Evolutionary conservation across 1,140 invertebrate genomes (phyloP).

Genomic region (Pseudachorutes palmiensis): DNA sequence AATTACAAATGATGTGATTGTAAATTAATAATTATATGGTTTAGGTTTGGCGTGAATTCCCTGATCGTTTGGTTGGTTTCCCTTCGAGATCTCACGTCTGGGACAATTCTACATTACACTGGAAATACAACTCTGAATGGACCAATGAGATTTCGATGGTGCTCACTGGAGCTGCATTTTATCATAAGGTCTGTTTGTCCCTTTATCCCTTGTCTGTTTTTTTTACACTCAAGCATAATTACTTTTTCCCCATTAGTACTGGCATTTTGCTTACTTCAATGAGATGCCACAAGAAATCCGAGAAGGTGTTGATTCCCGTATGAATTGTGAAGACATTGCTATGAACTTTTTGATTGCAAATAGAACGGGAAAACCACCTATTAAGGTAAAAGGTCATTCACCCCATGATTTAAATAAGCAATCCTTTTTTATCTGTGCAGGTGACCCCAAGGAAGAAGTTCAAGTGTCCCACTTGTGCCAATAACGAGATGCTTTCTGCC

Average conservation of each 20-base stretch:
- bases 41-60: slow-evolving; percentile 87
- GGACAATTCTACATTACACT: slow-evolving; percentile 71
- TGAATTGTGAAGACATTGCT: slow-evolving; percentile 92
- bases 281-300: slow-evolving; percentile 69
- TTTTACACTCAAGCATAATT: background rate
- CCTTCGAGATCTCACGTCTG: slow-evolving; percentile 81
- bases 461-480: slow-evolving; percentile 89
- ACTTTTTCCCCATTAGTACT: slow-evolving; percentile 50
- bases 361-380: slow-evolving; percentile 82
- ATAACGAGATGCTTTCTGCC: slow-evolving; percentile 87
- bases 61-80: slow-evolving; percentile 83
- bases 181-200: slow-evolving; percentile 61
- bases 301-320: slow-evolving; percentile 77
- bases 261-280: slow-evolving; percentile 81
- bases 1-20: no score
- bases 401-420: no score
- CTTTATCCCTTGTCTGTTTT: background rate
- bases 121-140: slow-evolving; percentile 92
- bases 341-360: slow-evolving; percentile 91
- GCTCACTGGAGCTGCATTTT: slow-evolving; percentile 83
- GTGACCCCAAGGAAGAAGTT: slow-evolving; percentile 97
- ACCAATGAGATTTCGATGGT: slow-evolving; percentile 90
- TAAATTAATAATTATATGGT: slow-evolving; percentile 39
- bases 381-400: no score
- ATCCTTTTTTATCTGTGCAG: no score